A percentile compares a stretch with the other conserved stretches of the same genome.
Evolutionary conservation across 2,113 vertebrate genomes (phyloP).

Genomic region (Taurulus bubalis): DNA sequence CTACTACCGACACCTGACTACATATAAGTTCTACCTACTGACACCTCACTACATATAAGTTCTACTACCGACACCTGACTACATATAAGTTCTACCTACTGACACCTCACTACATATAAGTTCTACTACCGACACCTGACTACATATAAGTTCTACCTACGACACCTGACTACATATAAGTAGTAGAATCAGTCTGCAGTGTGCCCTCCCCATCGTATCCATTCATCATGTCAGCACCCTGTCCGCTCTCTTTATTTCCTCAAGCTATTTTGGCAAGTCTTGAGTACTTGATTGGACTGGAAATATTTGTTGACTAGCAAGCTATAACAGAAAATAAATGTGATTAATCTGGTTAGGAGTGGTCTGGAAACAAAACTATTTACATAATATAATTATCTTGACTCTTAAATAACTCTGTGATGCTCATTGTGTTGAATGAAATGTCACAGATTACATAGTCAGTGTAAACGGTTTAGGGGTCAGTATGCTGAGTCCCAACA

Average conservation of each 20-base stretch:
- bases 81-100: too few relatives aligned
- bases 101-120: too few relatives aligned
- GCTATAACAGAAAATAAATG: not conserved
- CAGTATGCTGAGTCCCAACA: too few relatives aligned
- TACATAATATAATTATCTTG: not conserved
- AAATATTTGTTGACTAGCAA: not conserved
- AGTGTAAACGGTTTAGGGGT: not conserved
- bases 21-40: too few relatives aligned
- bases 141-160: too few relatives aligned
- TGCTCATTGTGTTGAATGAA: not conserved
- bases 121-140: too few relatives aligned
- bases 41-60: too few relatives aligned
- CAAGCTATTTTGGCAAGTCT: not conserved
- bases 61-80: too few relatives aligned
- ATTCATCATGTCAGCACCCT: not conserved
- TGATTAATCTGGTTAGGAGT: not conserved
- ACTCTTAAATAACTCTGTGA: not conserved
- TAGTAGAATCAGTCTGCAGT: too few relatives aligned
- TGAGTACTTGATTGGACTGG: not conserved
- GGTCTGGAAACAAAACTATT: conserved; percentile 1
- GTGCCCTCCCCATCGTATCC: not conserved
- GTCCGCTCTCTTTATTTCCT: not conserved
- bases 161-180: too few relatives aligned
- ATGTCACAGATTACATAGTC: not conserved
- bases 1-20: too few relatives aligned